Percentiles rank a stretch among this genome's conserved stretches.
Evolutionary conservation across 2,888 invertebrate genomes (phyloP).

Genomic region (Piscicola geometra): DNA sequence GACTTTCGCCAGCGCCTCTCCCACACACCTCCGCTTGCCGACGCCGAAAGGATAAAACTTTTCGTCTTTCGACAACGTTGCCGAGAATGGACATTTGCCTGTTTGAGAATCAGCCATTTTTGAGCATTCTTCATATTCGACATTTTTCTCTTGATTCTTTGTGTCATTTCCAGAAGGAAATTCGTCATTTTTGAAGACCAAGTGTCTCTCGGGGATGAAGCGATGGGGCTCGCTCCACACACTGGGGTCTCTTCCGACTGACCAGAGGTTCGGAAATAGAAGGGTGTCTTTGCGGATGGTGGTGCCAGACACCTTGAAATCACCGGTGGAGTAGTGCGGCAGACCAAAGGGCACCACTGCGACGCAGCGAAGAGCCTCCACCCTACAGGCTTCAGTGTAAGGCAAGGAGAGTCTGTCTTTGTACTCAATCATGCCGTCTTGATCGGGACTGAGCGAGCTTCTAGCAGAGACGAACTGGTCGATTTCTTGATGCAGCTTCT

Average conservation of each 20-base stretch:
- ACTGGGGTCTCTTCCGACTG: slow-evolving; percentile 47
- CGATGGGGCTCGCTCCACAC: slow-evolving; percentile 44
- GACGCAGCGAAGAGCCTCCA: slow-evolving; percentile 48
- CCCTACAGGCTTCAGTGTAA: slow-evolving; percentile 48
- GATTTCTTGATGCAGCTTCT: slow-evolving; percentile 48
- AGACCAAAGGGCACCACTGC: slow-evolving; percentile 51
- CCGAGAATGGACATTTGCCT: neutral
- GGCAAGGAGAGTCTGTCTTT: slow-evolving; percentile 46
- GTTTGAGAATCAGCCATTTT: no score
- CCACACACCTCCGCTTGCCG: slow-evolving; percentile 50
- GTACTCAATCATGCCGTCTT: slow-evolving; percentile 39
- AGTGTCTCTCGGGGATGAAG: slow-evolving; percentile 41
- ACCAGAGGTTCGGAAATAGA: slow-evolving; percentile 50
- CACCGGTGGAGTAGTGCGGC: slow-evolving; percentile 48
- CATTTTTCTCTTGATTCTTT: no score
- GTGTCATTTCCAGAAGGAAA: neutral
- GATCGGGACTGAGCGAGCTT: neutral
- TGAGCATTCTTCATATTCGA: no score
- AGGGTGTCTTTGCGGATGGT: slow-evolving; percentile 47
- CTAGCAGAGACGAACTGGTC: slow-evolving; percentile 36
- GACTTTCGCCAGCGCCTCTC: slow-evolving; percentile 49
- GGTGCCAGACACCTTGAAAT: slow-evolving; percentile 41
- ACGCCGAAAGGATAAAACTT: slow-evolving; percentile 49
- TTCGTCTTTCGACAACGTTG: slow-evolving; percentile 39
- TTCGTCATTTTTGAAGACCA: neutral